Base-by-base conservation (phyloP, 2,888 invertebrate species). In the Eulithis prunata region DNA sequence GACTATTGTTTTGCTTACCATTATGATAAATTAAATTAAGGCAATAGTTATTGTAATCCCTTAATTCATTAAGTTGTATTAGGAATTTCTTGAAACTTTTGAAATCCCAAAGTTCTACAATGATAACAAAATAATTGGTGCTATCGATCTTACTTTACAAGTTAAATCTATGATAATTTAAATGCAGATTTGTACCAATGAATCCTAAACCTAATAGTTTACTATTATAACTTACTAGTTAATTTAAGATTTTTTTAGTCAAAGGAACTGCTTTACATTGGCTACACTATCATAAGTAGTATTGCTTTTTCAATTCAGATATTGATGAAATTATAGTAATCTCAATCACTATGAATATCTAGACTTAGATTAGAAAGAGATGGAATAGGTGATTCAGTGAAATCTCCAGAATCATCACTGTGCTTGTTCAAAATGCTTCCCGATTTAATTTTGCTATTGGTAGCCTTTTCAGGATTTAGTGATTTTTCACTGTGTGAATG, bases 321-420 rank as follows among this genome's bases (percentile, higher is more conserved):
- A 63, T 63, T 53, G 5, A 38, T 59, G 4, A 49, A 28, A 13
- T 10, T 43, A 58, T n/a, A n/a, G 32, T 21, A 32, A n/a, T 46
- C 5, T 81, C 75, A 91, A 71, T 91, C 91, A 84, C 91, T 91
- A 78, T 91, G 91, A 71, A 91, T 86, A 73, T 93, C 90, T 63
- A 91, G 82, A 75, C 92, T 93, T 41, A 93, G 80, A 78, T 93
- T 93, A 60, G 92, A 93, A 41, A 93, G 74, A 36, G 91, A 92
- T 36, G 90, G 91, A 66, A 93, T 78, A 4, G 91, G 89, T 45
- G 92, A 91, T 60, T 89, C 91, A 0, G 91, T 87, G 67, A 88
- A 90, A 68, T 91, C 91, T 58, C 87, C 90, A 14, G 91, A 91
- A 74, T 90, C 88, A 78, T 90, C 88, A 76, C 86, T 89, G 21